phyloP scores from a whole-genome alignment of 2,113 vertebrate genomes.

The Glareola pratincola region DNA sequence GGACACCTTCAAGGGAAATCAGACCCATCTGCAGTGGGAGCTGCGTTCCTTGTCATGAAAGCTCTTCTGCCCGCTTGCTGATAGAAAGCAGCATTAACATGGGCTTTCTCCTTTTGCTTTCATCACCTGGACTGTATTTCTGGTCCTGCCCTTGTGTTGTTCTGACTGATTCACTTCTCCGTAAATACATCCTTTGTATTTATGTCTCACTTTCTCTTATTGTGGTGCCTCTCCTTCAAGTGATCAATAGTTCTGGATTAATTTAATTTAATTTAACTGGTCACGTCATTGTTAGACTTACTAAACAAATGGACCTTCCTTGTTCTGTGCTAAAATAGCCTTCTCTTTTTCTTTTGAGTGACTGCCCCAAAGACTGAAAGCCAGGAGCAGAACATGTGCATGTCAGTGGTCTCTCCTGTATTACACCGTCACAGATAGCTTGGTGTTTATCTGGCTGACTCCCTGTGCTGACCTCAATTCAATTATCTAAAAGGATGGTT shows the following conservation, averaged over 20 bases:
- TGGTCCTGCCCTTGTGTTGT: background rate
- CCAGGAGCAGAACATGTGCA: background rate
- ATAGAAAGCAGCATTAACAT: background rate
- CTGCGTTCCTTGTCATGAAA: background rate
- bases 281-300: background rate
- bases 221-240: background rate
- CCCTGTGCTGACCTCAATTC: constrained; percentile 51
- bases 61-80: background rate
- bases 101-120: background rate
- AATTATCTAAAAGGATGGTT: constrained; percentile 52
- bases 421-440: background rate
- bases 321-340: background rate
- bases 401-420: background rate
- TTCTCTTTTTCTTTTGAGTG: background rate
- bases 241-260: background rate
- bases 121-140: background rate
- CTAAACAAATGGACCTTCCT: background rate
- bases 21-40: background rate
- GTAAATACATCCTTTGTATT: background rate
- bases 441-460: background rate
- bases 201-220: background rate
- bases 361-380: background rate
- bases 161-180: background rate
- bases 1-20: background rate
- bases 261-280: background rate